phyloP scores from a whole-genome alignment of 2,888 invertebrate genomes.

The Ormyrus pomaceus region DNA sequence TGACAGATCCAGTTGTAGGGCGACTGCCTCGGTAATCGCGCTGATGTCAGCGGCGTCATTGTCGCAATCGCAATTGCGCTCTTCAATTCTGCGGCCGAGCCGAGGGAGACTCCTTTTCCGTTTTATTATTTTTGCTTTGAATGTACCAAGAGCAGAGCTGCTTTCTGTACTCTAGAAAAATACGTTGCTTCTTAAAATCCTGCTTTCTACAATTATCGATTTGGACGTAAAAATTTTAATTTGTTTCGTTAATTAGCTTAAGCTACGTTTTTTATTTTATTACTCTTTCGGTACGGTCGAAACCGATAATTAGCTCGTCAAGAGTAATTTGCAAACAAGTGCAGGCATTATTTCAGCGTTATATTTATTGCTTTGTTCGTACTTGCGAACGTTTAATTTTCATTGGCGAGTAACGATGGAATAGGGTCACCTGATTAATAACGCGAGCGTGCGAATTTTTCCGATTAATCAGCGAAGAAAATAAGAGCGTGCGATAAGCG shows the following conservation, averaged over 20 bases:
- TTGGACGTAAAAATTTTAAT: too few relatives aligned
- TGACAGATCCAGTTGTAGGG: too few relatives aligned
- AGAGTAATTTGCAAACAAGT: too few relatives aligned
- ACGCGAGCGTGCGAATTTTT: conserved; percentile 52
- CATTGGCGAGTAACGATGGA: conserved; percentile 16
- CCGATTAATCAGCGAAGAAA: conserved; percentile 51
- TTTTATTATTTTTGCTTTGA: neutral
- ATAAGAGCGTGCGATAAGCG: conserved; percentile 34
- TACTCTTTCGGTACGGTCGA: too few relatives aligned
- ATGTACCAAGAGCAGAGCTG: too few relatives aligned
- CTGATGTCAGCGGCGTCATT: conserved; percentile 12
- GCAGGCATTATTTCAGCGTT: neutral
- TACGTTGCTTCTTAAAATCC: too few relatives aligned
- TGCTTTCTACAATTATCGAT: too few relatives aligned
- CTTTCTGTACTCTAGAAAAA: too few relatives aligned
- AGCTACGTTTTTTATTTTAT: too few relatives aligned
- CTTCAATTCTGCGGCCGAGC: neutral
- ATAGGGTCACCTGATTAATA: conserved; percentile 55
- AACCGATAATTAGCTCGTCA: too few relatives aligned
- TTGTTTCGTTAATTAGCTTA: too few relatives aligned
- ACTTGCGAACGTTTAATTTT: conserved; percentile 10
- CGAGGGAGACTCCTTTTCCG: neutral
- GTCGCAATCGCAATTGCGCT: conserved; percentile 9
- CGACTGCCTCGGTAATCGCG: conserved; percentile 2
- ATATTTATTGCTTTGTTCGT: conserved; percentile 3